Conservation (phyloP, 2,113 vertebrate species). For the Columbina picui region DNA sequence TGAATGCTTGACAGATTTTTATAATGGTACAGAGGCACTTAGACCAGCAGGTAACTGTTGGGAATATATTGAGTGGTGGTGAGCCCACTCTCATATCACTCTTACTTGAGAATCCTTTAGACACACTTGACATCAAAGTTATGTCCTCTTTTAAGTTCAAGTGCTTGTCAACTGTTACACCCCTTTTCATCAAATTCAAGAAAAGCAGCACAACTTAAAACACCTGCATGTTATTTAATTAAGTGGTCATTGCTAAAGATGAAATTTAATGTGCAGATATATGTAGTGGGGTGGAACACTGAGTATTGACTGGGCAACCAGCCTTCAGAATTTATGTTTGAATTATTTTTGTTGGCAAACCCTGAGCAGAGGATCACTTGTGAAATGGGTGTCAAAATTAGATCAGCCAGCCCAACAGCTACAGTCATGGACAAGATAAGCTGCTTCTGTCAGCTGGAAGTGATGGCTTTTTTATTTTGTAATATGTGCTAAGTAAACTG, state of each 20-base stretch:
- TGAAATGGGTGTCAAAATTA: neutral
- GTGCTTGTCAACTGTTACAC: neutral
- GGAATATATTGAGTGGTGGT: slow-evolving; percentile 71
- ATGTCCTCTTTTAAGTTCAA: slow-evolving; percentile 38
- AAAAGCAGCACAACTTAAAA: neutral
- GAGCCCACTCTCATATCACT: slow-evolving; percentile 64
- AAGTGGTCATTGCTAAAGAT: neutral
- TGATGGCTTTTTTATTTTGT: neutral
- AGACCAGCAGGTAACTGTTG: slow-evolving; percentile 62
- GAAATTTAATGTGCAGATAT: neutral
- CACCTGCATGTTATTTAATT: slow-evolving; percentile 28
- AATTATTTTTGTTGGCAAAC: neutral
- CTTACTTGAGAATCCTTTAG: slow-evolving; percentile 60
- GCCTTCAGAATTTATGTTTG: neutral
- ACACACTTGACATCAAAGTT: slow-evolving; percentile 58
- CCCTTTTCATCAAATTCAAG: slow-evolving; percentile 25
- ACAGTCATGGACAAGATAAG: neutral
- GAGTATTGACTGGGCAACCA: neutral
- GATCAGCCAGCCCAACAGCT: neutral
- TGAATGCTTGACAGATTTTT: slow-evolving; percentile 72
- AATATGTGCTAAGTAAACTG: neutral
- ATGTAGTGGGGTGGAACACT: neutral
- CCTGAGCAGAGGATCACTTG: neutral
- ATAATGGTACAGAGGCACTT: slow-evolving; percentile 56
- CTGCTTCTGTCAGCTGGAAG: neutral